Percentiles rank a stretch among this genome's conserved stretches.
Evolutionary conservation across 2,797 vertebrate genomes (phyloP).

Genomic region (Anomalospiza imberbis): DNA sequence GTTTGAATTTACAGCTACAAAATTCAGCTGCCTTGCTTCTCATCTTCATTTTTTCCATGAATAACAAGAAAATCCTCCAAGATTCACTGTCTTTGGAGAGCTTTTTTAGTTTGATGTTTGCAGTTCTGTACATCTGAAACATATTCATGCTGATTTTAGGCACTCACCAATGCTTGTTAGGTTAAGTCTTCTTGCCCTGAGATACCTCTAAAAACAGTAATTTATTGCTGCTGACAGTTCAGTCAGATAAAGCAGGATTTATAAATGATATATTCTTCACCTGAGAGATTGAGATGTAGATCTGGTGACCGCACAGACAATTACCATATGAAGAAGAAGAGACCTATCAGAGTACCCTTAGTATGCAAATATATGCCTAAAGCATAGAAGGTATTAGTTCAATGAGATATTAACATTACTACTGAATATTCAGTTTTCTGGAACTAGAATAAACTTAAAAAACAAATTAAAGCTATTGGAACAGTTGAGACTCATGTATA

Average conservation of each 20-base stretch:
- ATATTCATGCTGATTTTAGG: neutral
- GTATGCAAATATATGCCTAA: neutral
- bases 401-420: neutral
- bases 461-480: neutral
- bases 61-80: neutral
- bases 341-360: neutral
- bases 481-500: neutral
- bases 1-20: neutral
- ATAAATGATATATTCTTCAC: neutral
- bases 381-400: neutral
- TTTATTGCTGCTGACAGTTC: neutral
- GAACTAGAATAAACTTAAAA: neutral
- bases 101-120: neutral
- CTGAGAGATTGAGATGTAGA: neutral
- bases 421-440: neutral
- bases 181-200: neutral
- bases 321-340: neutral
- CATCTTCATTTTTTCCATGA: neutral
- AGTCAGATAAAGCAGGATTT: neutral
- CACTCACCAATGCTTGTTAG: neutral
- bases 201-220: neutral
- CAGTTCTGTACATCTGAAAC: neutral
- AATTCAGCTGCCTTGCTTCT: neutral
- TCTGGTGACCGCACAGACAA: neutral
- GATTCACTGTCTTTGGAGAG: neutral